Base-by-base conservation (phyloP, 1,140 invertebrate species). In the Adelges cooleyi region DNA sequence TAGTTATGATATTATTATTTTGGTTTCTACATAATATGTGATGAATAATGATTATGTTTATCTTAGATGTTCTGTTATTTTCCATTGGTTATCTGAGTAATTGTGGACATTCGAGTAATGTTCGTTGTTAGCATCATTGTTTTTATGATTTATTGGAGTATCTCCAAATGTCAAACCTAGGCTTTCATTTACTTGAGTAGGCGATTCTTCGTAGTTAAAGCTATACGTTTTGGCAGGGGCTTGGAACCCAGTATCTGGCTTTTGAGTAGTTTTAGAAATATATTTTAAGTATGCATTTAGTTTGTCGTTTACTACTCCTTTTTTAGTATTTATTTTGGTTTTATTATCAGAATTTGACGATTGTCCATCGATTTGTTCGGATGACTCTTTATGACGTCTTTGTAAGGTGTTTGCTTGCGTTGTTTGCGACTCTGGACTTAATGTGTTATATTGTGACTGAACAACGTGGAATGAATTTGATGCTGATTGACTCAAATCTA, bases 171-270 rank as follows among this genome's bases (percentile, higher is more conserved):
- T 10, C 15, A 46, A 51, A 40, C 25, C 8, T 9, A 65, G 29
- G 15, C 46, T 51, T 23, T 65, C 46, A 15, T 65, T 65, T 8
- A 50, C 29, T 51, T 51, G 48, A 11, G 62, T 23, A 15, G 46
- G 62, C 1, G 46, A 62, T 46, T 62, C 56, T 62, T 62, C 56
- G 9, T 62, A 62, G 56, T 67, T 50, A 44, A 69, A 69, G 22
- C 69, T 66, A 22, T 65, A 68, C 27, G 67, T 69, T 33, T 68
- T 52, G 23, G 46, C 67, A 23, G 69, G 69, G 15, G 69, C 54
- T 44, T 69, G 67, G 33, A 69, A 69, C 23, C 66, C 53, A 40
- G 48, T 52, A n/a, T 67, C 36, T 20, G 66, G 51, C 15, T 53
- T 36, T 20, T 23, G 36, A 23, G 62, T 66, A 40, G 22, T 65